A percentile compares a stretch with the other conserved stretches of the same genome.
These are phyloP conservation scores for Myiozetetes cayanensis DNA, from an alignment of 2,113 vertebrate species.

Conservation along the genomic window DNA sequence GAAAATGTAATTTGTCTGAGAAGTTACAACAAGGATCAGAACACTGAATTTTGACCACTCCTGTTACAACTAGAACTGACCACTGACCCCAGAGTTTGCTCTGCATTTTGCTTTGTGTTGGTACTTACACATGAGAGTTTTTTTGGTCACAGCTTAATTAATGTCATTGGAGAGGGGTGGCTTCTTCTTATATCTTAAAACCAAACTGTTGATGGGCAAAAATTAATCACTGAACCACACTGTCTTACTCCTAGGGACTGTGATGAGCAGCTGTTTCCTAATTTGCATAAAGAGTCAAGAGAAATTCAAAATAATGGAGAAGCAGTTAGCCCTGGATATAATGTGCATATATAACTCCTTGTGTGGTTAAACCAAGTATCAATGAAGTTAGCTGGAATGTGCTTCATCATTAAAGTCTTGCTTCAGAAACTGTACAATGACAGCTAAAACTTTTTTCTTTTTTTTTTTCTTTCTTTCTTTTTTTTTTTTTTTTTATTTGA, in stretches of 20 bases:
- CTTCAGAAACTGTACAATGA: constrained; percentile 69
- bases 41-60: background rate
- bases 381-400: constrained; percentile 39
- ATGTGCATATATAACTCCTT: background rate
- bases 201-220: background rate
- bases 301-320: background rate
- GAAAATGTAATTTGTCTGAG: background rate
- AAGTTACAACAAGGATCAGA: background rate
- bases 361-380: constrained; percentile 32
- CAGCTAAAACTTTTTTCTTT: constrained; percentile 47
- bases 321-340: background rate
- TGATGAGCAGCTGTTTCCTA: background rate
- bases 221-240: background rate
- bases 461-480: background rate
- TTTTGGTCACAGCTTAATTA: background rate
- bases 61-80: background rate
- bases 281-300: background rate
- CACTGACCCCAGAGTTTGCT: background rate
- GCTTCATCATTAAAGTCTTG: constrained; percentile 65
- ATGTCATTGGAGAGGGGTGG: background rate
- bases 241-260: background rate
- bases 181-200: background rate
- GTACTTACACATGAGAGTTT: background rate
- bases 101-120: background rate
- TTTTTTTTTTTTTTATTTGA: constrained; percentile 57